A percentile compares a stretch with the other conserved stretches of the same genome.
These are phyloP conservation scores for Cotesia congregata DNA, from an alignment of 2,888 invertebrate species.

Conservation along the genomic window DNA sequence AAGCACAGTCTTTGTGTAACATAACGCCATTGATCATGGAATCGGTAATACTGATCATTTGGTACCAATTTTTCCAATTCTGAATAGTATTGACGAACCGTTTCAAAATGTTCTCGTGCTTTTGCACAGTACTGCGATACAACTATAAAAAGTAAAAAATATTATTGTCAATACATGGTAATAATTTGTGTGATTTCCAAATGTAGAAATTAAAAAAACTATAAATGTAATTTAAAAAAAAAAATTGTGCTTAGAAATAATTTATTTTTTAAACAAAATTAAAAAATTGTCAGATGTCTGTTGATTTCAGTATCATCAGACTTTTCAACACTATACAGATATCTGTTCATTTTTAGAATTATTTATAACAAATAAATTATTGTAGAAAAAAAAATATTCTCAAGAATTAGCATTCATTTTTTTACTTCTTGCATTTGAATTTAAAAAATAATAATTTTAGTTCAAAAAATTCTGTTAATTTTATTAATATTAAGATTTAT, in stretches of 20 bases:
- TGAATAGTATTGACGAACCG: conserved; percentile 77
- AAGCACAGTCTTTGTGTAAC: conserved; percentile 86
- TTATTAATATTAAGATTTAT: no score
- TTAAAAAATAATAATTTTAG: no score
- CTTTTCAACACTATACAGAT: no score
- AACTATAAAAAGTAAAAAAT: conserved; percentile 61
- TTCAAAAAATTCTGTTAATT: no score
- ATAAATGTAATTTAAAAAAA: conserved; percentile 9
- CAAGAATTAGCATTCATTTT: no score
- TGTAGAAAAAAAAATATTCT: no score
- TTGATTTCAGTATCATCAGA: no score
- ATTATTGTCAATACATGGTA: conserved; percentile 31
- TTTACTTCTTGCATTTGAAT: no score
- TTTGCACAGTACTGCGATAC: conserved; percentile 77
- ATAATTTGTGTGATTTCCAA: not conserved
- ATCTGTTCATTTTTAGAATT: no score
- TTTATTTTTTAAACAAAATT: no score
- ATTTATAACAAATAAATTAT: no score
- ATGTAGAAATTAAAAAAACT: conserved; percentile 13
- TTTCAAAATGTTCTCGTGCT: conserved; percentile 78
- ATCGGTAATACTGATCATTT: conserved; percentile 85
- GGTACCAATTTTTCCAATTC: conserved; percentile 80
- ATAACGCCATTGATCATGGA: conserved; percentile 89
- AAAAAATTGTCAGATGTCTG: no score
- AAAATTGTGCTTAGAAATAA: not conserved